Evolutionary conservation across 2,888 invertebrate species (phyloP), one percentile per base, ranked within the genome.

Genomic region (Catocala sponsa): DNA sequence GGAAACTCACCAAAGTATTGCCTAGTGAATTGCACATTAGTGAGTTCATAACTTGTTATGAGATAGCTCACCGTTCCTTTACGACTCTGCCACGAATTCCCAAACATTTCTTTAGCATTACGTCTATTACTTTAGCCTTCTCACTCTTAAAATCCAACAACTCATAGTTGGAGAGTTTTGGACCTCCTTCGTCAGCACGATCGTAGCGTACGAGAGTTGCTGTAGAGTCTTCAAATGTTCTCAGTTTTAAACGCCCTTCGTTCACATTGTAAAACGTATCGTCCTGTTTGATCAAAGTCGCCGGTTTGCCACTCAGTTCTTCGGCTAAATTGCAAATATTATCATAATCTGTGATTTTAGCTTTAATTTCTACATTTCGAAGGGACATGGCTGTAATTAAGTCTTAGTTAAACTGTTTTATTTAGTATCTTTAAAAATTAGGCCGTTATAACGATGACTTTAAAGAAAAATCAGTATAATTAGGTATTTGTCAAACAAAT

Each of bases 291-390:
- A 98, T 95, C 33, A 96, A 70, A 35, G 86, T 90, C 12, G 95
- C 95, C 0, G 94, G 89, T 0, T 89, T 85, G 5, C 94, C 93
- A 72, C 96, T 96, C 25, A 98, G 83, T 46, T 94, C 79, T 76
- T 95, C 92, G 0, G 97, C 97, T 68, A 95, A 92, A 63, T 92
- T 84, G 53, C 96, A 90, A 56, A 97, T 92, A 4, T 88, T 81
- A 0, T 95, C 91, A 10, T 96, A 87, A 77, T 97, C 90, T 0
- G 85, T 85, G 15, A 98, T 94, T 78, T 92, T 94, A 0, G 98
- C 98, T 95, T 99, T 99, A 65, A 99, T 97, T 95, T 99, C 99
- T 35, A 99, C 95, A 91, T 99, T 99, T 56, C 97, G 88, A 87
- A 53, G 44, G 4, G 57, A 50, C 63, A 63, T 63, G 32, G 25